Percentiles rank a stretch among this genome's conserved stretches.
These are phyloP conservation scores for Yponomeuta sedellus DNA, from an alignment of 2,888 invertebrate genomes.

Conservation along the genomic window DNA sequence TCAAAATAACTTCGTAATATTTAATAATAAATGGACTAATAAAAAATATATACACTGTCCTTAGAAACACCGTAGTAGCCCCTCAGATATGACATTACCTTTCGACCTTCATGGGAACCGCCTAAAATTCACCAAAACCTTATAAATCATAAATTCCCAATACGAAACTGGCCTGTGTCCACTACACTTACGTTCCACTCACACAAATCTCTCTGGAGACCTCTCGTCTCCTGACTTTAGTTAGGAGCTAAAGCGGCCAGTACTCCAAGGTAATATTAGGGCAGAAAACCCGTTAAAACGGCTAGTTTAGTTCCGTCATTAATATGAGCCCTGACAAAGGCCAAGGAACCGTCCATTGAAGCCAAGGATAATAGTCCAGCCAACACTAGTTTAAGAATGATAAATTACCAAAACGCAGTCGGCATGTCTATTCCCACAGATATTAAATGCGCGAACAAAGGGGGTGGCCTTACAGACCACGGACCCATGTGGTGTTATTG, in stretches of 20 bases:
- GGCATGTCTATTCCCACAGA: slow-evolving; percentile 76
- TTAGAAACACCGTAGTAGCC: neutral
- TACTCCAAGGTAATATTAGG: neutral
- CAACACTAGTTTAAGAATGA: slow-evolving; percentile 74
- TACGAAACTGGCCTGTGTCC: slow-evolving; percentile 31
- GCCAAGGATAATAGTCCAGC: slow-evolving; percentile 53
- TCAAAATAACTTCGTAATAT: too few species aligned
- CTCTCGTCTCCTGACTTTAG: neutral
- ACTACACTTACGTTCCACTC: neutral
- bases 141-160: slow-evolving; percentile 69
- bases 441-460: slow-evolving; percentile 68
- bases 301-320: slow-evolving; percentile 46
- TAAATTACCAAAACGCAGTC: slow-evolving; percentile 73
- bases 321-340: slow-evolving; percentile 38
- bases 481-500: slow-evolving; percentile 70
- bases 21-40: too few species aligned
- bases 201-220: neutral
- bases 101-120: slow-evolving; percentile 59
- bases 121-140: slow-evolving; percentile 31
- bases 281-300: slow-evolving; percentile 13
- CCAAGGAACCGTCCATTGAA: slow-evolving; percentile 53
- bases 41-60: neutral
- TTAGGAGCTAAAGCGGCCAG: neutral
- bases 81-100: neutral
- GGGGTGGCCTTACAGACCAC: slow-evolving; percentile 51